These are phyloP conservation scores for Notarius lentiginosus DNA, from an alignment of 2,113 vertebrate genomes.

Conservation along the genomic window DNA sequence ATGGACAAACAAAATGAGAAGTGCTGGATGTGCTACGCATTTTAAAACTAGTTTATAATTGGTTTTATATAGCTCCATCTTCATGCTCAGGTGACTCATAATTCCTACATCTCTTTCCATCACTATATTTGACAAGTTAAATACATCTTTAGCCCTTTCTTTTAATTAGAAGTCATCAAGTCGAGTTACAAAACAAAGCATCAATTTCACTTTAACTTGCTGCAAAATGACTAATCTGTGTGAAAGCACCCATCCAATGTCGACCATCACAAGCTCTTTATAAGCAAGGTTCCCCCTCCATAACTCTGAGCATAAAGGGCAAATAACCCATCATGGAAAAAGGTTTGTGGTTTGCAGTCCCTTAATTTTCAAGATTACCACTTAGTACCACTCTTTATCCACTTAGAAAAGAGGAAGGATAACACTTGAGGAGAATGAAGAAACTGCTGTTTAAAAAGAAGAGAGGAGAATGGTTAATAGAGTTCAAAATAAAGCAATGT, in stretches of 20 bases:
- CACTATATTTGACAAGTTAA: background rate
- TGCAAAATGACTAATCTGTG: background rate
- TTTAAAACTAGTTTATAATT: background rate
- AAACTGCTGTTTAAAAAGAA: conserved; percentile 77
- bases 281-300: background rate
- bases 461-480: conserved; percentile 76
- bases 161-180: background rate
- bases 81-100: background rate
- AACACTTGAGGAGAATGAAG: conserved; percentile 68
- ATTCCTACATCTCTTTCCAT: background rate
- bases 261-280: background rate
- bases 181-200: background rate
- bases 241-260: background rate
- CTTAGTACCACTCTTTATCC: conserved; percentile 71
- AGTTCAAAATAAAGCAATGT: conserved; percentile 60
- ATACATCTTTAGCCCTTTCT: background rate
- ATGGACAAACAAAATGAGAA: background rate
- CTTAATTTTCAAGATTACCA: conserved; percentile 16
- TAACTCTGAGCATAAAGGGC: background rate
- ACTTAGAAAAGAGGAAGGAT: conserved; percentile 68
- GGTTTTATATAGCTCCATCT: background rate
- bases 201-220: background rate
- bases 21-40: background rate
- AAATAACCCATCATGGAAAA: background rate
- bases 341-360: background rate